Evolutionary conservation across 1,140 invertebrate species (phyloP).

Genomic region (Episyrphus balteatus): DNA sequence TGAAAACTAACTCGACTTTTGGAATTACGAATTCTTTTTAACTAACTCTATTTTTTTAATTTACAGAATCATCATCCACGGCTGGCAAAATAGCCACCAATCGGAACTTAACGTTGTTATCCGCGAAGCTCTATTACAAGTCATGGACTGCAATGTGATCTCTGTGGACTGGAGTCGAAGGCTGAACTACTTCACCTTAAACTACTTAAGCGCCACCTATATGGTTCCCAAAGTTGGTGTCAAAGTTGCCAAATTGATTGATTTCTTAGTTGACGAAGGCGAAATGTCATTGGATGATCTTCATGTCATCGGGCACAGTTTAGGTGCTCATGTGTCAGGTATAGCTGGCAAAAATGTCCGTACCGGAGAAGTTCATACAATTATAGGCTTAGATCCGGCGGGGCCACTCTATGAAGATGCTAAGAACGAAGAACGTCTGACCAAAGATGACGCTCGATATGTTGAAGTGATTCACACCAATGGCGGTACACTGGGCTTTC

Average conservation of each 20-base stretch:
- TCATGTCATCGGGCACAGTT: not conserved
- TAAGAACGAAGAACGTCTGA: constrained; percentile 23
- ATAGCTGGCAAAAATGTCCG: constrained; percentile 22
- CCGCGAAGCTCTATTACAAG: not conserved
- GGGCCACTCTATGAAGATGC: constrained; percentile 15
- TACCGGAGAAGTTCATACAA: not conserved
- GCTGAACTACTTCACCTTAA: constrained; percentile 26
- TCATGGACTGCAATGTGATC: constrained; percentile 41
- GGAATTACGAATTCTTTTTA: no score
- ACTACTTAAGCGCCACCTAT: constrained; percentile 30
- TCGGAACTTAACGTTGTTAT: not conserved
- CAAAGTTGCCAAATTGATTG: constrained; percentile 4
- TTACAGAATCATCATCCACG: constrained; percentile 3
- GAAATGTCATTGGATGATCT: constrained; percentile 9
- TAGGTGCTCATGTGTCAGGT: constrained; percentile 36
- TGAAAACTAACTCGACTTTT: no score
- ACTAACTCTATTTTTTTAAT: no score
- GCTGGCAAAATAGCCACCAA: not conserved
- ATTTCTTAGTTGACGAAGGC: constrained; percentile 4
- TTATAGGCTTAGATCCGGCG: constrained; percentile 32
- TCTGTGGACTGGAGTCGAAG: constrained; percentile 43
- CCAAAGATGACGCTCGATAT: constrained; percentile 15
- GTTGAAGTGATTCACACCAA: constrained; percentile 39
- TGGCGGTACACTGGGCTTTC: constrained; percentile 32
- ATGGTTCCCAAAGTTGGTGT: not conserved